Conservation (phyloP, 1,140 invertebrate genomes). For the Andricus grossulariae region DNA sequence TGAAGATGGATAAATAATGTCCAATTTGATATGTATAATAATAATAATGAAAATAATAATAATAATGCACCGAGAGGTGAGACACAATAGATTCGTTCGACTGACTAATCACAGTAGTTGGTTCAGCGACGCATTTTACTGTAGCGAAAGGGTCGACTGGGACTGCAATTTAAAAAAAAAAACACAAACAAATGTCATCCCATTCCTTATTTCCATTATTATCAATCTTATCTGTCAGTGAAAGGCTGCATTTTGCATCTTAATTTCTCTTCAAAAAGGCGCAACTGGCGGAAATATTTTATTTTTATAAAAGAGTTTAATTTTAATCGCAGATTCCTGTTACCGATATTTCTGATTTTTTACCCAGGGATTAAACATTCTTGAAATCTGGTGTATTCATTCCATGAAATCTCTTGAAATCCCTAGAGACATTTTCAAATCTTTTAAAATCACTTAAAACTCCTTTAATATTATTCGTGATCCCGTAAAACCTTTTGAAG, state of each 20-base stretch:
- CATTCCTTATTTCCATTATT: too few species aligned
- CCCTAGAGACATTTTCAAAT: too few species aligned
- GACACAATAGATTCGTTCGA: conserved; percentile 68
- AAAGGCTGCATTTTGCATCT: background rate
- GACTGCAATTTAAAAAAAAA: conserved; percentile 57
- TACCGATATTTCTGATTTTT: too few species aligned
- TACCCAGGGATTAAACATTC: too few species aligned
- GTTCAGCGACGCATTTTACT: conserved; percentile 71
- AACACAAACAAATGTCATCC: background rate
- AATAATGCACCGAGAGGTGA: conserved; percentile 47
- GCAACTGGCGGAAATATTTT: background rate
- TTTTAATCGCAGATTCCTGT: too few species aligned
- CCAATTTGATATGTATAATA: conserved; percentile 57
- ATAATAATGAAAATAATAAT: conserved; percentile 20
- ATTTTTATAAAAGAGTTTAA: background rate
- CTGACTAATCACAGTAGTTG: conserved; percentile 68
- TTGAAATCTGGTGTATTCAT: too few species aligned
- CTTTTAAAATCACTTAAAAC: too few species aligned
- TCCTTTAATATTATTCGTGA: too few species aligned
- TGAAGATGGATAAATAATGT: conserved; percentile 62
- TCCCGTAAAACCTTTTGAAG: too few species aligned
- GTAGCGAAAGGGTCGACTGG: conserved; percentile 66
- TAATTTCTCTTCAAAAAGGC: background rate
- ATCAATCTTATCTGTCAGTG: too few species aligned
- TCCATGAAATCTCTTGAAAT: too few species aligned